Evolutionary conservation across 2,113 vertebrate species (phyloP), one percentile per base, ranked within the genome.

Genomic region (Thalassarche chlororhynchos): DNA sequence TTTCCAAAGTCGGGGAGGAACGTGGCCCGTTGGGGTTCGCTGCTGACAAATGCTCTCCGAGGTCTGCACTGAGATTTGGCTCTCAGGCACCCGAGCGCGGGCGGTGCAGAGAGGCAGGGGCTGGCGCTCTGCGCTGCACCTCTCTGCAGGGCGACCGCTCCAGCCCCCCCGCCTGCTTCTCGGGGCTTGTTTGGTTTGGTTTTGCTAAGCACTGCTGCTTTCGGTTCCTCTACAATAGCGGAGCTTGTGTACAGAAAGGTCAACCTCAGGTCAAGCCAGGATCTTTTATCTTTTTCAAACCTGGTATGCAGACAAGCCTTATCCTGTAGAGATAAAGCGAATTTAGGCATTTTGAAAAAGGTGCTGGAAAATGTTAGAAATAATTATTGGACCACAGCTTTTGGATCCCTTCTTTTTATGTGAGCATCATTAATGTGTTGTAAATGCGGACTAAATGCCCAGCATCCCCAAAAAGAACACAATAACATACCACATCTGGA

Each of bases 121-220:
- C 55, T 74, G 61, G 10, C 0, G 13, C 36, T 74, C 49, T 4
- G 51, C 5, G 3, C 25, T 42, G 47, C 40, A 44, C 72, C 69
- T 60, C 57, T 89, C 88, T 15, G n/a, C 57, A 15, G 34, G 47
- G 76, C 0, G 0, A 40, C 32, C 0, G 17, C n/a, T 65, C 70
- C 80, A 31, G 80, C 64, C 36, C 31, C 42, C n/a, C 42, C 2
- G 24, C 60, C 75, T 31, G 55, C 86, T 96, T 94, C 95, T 93
- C n/a, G 2, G 49, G 81, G 47, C 82, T 97, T 96, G 87, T 92
- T 97, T 97, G 88, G 29, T 90, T 97, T 95, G 95, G 61, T 96
- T 98, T 96, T 95, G 51, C 68, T 97, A 97, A 97, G 96, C 91
- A 8, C 60, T 96, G 89, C 94, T 94, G 81, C 92, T 97, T 98